Base-by-base conservation (phyloP, 1,140 invertebrate genomes). In the Homalodisca vitripennis region DNA sequence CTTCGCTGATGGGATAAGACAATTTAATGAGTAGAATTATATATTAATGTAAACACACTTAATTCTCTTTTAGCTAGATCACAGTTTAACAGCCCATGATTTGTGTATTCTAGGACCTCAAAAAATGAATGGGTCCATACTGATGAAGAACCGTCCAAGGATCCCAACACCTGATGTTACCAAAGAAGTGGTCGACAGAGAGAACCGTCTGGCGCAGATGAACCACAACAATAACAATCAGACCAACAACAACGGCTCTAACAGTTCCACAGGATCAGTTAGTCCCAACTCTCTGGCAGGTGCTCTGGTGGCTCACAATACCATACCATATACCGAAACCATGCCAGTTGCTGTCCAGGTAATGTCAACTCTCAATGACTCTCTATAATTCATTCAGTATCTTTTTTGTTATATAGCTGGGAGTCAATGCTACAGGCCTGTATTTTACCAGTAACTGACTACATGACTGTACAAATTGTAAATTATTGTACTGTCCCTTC, bases 161-260 rank as follows among this genome's bases (percentile, higher is more conserved):
- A 93, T 94, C 67, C 92, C 92, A 29, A 94, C 92, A 1, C 92
- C 92, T 0, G 92, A 94, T 77, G 90, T 92, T 0, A 87, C 89
- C 14, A 92, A 91, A 78, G 90, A 92, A 77, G 83, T 88, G 10
- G 80, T 85, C 34, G 71, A 77, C 71, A 67, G 76, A 75, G 71
- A 74, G 63, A 75, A 77, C 53, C 79, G 81, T 81, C 81, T 83
- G 70, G 75, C 71, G 26, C 80, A 77, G 72, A 83, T 80, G 60
- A 78, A 80, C 55, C 82, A 80, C 68, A 80, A 82, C 70, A 79
- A 81, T 17, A 83, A 86, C 73, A 85, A 82, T 86, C 55, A 20
- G 22, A 41, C 6, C 34, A 41, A 55, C 31, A 29, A 34, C 24
- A 46, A n/a, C 65, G 27, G 32, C 1, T 24, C 31, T 55, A 20